These are phyloP conservation scores for Cheilosia impressa DNA, from an alignment of 2,888 invertebrate genomes.

Conservation along the genomic window DNA sequence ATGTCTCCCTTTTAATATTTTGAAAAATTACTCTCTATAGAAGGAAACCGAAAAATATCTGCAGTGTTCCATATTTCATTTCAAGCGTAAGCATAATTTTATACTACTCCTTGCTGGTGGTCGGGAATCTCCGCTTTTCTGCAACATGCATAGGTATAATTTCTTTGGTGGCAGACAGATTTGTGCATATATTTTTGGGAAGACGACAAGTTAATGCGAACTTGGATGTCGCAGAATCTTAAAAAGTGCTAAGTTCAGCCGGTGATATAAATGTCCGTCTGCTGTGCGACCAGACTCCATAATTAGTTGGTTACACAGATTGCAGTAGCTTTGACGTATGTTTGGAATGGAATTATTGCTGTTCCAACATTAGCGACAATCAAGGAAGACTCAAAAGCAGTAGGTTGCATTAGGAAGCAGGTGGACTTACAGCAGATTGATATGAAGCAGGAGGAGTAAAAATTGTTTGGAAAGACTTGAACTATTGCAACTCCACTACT, in stretches of 20 bases:
- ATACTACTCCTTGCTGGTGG: constrained; percentile 18
- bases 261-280: no score
- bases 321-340: no score
- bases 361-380: no score
- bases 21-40: constrained; percentile 49
- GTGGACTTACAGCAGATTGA: no score
- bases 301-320: no score
- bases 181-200: constrained; percentile 25
- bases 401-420: no score
- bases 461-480: no score
- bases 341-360: no score
- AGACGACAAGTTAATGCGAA: constrained; percentile 22
- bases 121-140: not conserved
- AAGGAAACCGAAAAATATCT: constrained; percentile 44
- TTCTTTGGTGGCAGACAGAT: constrained; percentile 12
- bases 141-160: not conserved
- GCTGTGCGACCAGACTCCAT: no score
- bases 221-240: not conserved
- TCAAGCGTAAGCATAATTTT: constrained; percentile 49
- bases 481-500: no score
- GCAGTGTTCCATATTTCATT: constrained; percentile 58
- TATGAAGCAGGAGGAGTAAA: no score
- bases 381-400: no score
- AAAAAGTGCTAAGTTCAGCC: not conserved
- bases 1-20: constrained; percentile 11